phyloP scores from a whole-genome alignment of 92 coral and sea anemone species.

The Plumapathes pennacea region DNA sequence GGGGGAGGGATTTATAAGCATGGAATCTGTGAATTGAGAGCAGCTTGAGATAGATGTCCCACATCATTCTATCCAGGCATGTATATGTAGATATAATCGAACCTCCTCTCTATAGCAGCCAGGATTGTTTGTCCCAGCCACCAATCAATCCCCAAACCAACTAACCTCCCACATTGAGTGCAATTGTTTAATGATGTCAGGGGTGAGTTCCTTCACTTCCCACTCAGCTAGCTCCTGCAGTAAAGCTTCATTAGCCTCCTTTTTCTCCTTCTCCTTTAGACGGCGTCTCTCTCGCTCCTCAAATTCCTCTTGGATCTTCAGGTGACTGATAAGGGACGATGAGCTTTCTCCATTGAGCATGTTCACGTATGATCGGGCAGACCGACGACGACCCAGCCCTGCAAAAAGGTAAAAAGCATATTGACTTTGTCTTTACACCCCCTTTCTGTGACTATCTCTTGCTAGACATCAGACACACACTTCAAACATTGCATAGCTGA shows the following conservation, averaged over 20 bases:
- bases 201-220: slow-evolving; percentile 73
- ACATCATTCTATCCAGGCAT: too few relatives aligned
- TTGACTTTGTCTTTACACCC: too few relatives aligned
- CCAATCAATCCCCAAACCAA: background rate
- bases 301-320: slow-evolving; percentile 81
- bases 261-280: slow-evolving; percentile 88
- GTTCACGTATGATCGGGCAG: slow-evolving; percentile 62
- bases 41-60: too few relatives aligned
- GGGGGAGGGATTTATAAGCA: too few relatives aligned
- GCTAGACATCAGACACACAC: too few relatives aligned
- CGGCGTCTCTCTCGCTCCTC: slow-evolving; percentile 81
- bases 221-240: slow-evolving; percentile 89
- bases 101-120: too few relatives aligned
- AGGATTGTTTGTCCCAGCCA: too few relatives aligned
- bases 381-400: slow-evolving; percentile 82
- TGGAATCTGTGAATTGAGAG: too few relatives aligned
- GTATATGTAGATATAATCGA: too few relatives aligned
- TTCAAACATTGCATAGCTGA: too few relatives aligned
- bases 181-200: slow-evolving; percentile 57
- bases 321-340: slow-evolving; percentile 77
- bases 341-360: slow-evolving; percentile 77
- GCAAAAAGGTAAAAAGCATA: background rate
- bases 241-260: slow-evolving; percentile 90
- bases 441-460: too few relatives aligned
- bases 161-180: slow-evolving; percentile 98